Percentiles rank a stretch among this genome's conserved stretches.
These are phyloP conservation scores for Scaptomyza cyrtandrae DNA, from an alignment of 2,888 invertebrate genomes.

Conservation along the genomic window DNA sequence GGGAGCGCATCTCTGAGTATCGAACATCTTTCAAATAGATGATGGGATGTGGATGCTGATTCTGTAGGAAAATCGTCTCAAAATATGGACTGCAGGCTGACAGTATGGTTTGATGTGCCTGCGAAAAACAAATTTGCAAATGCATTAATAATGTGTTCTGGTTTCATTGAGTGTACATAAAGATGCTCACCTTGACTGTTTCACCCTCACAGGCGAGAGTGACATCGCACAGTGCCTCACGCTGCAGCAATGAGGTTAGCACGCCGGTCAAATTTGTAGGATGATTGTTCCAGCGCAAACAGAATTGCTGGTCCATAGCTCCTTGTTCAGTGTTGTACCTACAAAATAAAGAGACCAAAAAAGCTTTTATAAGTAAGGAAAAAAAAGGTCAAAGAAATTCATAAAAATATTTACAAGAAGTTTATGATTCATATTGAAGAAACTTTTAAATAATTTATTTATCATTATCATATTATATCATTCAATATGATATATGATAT, in stretches of 20 bases:
- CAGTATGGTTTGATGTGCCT: conserved; percentile 96
- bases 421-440: too few species aligned
- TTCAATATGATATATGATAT: too few species aligned
- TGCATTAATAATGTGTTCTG: background rate
- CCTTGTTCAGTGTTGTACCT: conserved; percentile 85
- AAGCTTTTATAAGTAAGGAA: too few species aligned
- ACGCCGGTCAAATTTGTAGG: conserved; percentile 96
- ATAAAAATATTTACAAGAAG: too few species aligned
- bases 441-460: too few species aligned
- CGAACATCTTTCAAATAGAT: conserved; percentile 97
- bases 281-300: conserved; percentile 97
- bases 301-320: conserved; percentile 92
- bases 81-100: conserved; percentile 98
- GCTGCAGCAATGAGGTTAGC: conserved; percentile 92
- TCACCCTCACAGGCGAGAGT: conserved; percentile 96
- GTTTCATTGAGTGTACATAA: background rate
- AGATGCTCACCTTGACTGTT: conserved; percentile 88
- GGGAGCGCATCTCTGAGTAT: conserved; percentile 94
- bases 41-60: conserved; percentile 95
- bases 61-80: conserved; percentile 95
- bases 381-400: too few species aligned
- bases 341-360: background rate
- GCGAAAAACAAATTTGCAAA: conserved; percentile 49
- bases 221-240: conserved; percentile 96
- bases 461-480: too few species aligned